These are phyloP conservation scores for Chirona hameri DNA, from an alignment of 2,888 invertebrate genomes.

Conservation along the genomic window DNA sequence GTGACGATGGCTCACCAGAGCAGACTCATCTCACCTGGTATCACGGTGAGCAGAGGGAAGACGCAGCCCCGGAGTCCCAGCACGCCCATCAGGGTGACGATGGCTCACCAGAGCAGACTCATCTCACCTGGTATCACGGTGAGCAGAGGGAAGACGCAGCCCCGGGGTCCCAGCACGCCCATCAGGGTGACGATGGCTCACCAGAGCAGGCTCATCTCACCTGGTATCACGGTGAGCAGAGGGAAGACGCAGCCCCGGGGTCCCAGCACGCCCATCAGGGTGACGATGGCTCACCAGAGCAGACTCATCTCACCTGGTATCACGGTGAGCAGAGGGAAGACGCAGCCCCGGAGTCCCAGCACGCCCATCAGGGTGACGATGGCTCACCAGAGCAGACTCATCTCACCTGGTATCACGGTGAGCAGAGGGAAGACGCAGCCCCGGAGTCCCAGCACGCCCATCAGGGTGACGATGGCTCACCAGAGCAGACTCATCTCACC, in stretches of 20 bases:
- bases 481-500: too few relatives aligned
- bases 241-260: slow-evolving; percentile 60
- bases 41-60: slow-evolving; percentile 68
- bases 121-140: slow-evolving; percentile 68
- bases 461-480: slow-evolving; percentile 68
- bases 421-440: slow-evolving; percentile 56
- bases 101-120: slow-evolving; percentile 50
- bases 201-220: too few relatives aligned
- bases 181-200: slow-evolving; percentile 70
- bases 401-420: slow-evolving; percentile 68
- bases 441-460: slow-evolving; percentile 74
- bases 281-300: slow-evolving; percentile 58
- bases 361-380: slow-evolving; percentile 75
- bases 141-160: slow-evolving; percentile 56
- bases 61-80: slow-evolving; percentile 65
- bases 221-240: slow-evolving; percentile 71
- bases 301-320: slow-evolving; percentile 54
- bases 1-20: slow-evolving; percentile 62
- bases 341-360: slow-evolving; percentile 64
- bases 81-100: slow-evolving; percentile 74
- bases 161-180: slow-evolving; percentile 72
- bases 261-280: slow-evolving; percentile 78
- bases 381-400: slow-evolving; percentile 48
- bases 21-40: slow-evolving; percentile 52
- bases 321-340: slow-evolving; percentile 68